Evolutionary conservation across 2,888 invertebrate species (phyloP), one percentile per base, ranked within the genome.

Genomic region (Polia nebulosa): DNA sequence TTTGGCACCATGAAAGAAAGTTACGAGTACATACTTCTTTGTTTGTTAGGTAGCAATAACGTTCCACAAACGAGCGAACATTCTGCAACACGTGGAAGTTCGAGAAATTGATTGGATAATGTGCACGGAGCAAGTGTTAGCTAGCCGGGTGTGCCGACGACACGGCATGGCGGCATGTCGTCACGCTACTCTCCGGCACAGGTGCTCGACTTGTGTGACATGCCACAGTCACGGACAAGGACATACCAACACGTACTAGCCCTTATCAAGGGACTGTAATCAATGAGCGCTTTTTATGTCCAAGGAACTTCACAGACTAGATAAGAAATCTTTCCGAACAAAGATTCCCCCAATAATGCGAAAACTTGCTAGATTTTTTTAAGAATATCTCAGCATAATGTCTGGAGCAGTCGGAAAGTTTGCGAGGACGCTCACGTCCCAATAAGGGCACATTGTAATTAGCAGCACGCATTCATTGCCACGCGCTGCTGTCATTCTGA

Each of bases 401-500:
- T 36, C 41, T 25, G 22, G 29, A 34, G 36, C 29, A n/a, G 25
- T 17, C 45, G 45, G 41, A 53, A 63, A 60, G 15, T 45, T 63
- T 4, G 39, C 32, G 47, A 41, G 15, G 55, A n/a, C 60, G 29
- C 41, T 17, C 13, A 9, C 36, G 22, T 44, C 47, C 9, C 41
- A 64, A 53, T 64, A 76, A 63, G 76, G 64, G 49, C 57, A 59
- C 67, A 47, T 67, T 76, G 47, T 62, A 70, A 72, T 74, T 80
- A 82, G 68, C 80, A 70, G 44, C 27, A 41, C 34, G 80, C 57
- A 69, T 74, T 73, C 67, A 75, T 69, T 75, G 72, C 74, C 80
- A 69, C 55, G 62, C 59, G 41, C 52, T 52, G 45, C 58, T 72
- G 74, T 68, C 76, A 56, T 44, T 36, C 53, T 64, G 76, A 76